Evolutionary conservation across 2,888 invertebrate species (phyloP), one percentile per base, ranked within the genome.

Genomic region (Pyrrhosoma nymphula): DNA sequence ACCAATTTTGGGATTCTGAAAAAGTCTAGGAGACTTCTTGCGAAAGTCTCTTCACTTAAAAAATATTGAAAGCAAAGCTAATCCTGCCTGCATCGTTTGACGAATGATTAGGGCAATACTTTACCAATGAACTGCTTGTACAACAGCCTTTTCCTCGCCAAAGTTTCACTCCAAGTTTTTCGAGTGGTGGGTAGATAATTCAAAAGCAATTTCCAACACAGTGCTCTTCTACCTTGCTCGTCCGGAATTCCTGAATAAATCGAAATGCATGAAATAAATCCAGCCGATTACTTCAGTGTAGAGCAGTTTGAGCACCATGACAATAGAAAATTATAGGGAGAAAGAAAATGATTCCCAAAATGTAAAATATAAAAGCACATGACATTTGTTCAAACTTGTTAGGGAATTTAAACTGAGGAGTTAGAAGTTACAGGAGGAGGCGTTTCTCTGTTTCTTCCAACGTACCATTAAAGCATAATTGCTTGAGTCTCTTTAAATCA

Each of bases 161-260:
- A 97, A 56, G 98, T 98, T 95, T 98, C 97, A 26, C 98, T 97
- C 98, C 99, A 98, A 95, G 97, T 97, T 90, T 97, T 97, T 96
- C 97, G 98, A 93, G 98, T 98, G 14, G 97, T 97, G 0, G 99
- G 99, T 96, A 99, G 97, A 96, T 99, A 99, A 96, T 99, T 98
- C 69, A 99, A 97, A 95, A 99, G 97, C 39, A 99, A 97, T 97
- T 98, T 98, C 99, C 99, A 99, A 96, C 99, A 98, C 88, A 98
- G 96, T 0, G 99, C 98, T 95, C 99, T 97, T 95, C 98, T 97
- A 0, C 99, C 98, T 96, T 98, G 98, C 96, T 98, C 99, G 96
- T 99, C 99, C 0, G 99, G 99, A 96, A 99, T 98, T 95, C 99
- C 99, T 99, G 96, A 95, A 96, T 96, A 96, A 95, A 95, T 55